Base-by-base conservation (phyloP, 2,797 vertebrate genomes). In the Muscicapa comitata region DNA sequence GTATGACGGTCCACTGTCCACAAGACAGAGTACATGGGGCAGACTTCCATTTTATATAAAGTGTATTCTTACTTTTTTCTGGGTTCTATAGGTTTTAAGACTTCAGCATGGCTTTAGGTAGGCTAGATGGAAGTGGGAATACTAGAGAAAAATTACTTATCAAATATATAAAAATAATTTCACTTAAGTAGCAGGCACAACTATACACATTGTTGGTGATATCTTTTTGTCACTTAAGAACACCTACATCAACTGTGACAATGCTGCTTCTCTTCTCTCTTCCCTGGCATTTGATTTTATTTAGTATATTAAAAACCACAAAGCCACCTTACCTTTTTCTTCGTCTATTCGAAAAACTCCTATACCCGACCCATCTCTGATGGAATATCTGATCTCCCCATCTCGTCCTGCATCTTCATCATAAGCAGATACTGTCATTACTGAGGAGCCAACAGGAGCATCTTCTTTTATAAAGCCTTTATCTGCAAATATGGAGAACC, bases 331-430 rank as follows among this genome's bases (percentile, higher is more conserved):
- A 99, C 99, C 99, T 94, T 98, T 99, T 96, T 99, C 98, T 97
- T 99, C 99, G 12, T 99, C 98, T 80, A 99, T 99, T 95, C 95
- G 98, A 94, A 99, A 99, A 93, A 99, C 98, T 84, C 99, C 99
- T 77, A 99, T 73, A 86, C 99, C 99, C 26, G 99, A 99, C 45
- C 99, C 99, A 93, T 99, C 99, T 92, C 99, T 98, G 87, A 99
- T 99, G 76, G 99, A 99, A 48, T 99, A 99, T 62, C 98, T 98
- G 50, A 99, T 97, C 96, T 99, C 98, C 48, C 99, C 99, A 53
- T 99, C 99, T 96, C 97, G 97, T 83, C 98, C 99, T 24, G 72
- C 86, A 87, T 99, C 99, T 94, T 99, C 99, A 37, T 99, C 99
- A 42, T 98, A 98, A 78, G 99, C 99, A 20, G 98, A 98, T 26